A percentile compares a stretch with the other conserved stretches of the same genome.
Evolutionary conservation across 2,113 vertebrate species (phyloP).

Genomic region (Geococcyx californianus): DNA sequence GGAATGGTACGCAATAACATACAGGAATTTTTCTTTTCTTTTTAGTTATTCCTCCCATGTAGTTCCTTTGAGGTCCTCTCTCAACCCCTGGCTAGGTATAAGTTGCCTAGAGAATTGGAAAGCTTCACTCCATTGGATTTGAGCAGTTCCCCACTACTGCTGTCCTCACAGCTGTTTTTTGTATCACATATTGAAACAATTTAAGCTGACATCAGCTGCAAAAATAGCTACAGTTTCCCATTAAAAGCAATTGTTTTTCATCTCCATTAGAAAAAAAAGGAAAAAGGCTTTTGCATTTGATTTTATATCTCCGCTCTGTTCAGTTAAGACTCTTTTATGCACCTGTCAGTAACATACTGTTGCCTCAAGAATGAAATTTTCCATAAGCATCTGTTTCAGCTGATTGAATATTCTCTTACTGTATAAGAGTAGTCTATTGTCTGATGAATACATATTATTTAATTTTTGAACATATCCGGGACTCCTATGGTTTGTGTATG

Average conservation of each 20-base stretch:
- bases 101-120: not conserved
- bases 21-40: not conserved
- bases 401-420: slow-evolving; percentile 30
- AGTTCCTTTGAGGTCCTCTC: not conserved
- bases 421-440: not conserved
- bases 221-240: not conserved
- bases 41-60: not conserved
- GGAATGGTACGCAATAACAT: not conserved
- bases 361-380: slow-evolving; percentile 10
- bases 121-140: not conserved
- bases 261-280: not conserved
- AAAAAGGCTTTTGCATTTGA: not conserved
- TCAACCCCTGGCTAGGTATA: not conserved
- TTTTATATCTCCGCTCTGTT: not conserved
- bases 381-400: slow-evolving; percentile 23
- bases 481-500: not conserved
- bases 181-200: not conserved
- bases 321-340: not conserved
- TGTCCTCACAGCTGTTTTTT: not conserved
- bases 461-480: slow-evolving; percentile 40
- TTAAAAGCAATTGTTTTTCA: not conserved
- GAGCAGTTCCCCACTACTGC: not conserved
- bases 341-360: not conserved
- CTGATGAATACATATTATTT: slow-evolving; percentile 19
- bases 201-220: not conserved